Base-by-base conservation (phyloP, 2,888 invertebrate species). In the Desoria tigrina region DNA sequence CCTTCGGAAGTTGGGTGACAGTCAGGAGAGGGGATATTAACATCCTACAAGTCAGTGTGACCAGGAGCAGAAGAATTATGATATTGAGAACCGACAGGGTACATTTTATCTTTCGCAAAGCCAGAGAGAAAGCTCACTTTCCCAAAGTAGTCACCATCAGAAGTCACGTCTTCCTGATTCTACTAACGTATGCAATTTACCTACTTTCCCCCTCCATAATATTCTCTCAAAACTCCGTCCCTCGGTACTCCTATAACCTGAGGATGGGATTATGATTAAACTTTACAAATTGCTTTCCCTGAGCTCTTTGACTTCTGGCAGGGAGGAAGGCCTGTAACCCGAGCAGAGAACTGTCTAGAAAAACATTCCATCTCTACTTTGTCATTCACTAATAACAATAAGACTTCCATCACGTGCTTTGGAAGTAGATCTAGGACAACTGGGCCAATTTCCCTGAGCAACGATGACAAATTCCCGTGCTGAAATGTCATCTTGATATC, bases 211-310 rank as follows among this genome's bases (percentile, higher is more conserved):
- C 3, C n/a, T 27, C 18, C 11, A 18, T 18, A 26, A 26, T 55
- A 7, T 9, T 27, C 16, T 32, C 37, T 4, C n/a, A n/a, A n/a
- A 16, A 28, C 27, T 18, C n/a, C n/a, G 45, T 55, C 16, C 49
- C 51, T 26, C 4, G 26, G 4, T 23, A 21, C 26, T 23, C 14
- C 16, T 51, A 32, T n/a, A 55, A 55, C 55, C 28, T 55, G 32
- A 57, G 57, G 26, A 57, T 57, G 42, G 39, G 57, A 57, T 42
- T 57, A 57, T 57, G 42, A 57, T 57, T 37, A 57, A 57, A 57
- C 21, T 57, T 57, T 42, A 57, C 26, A 57, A 57, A 39, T 57
- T 39, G 42, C 42, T 57, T 55, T 28, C 39, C 23, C 27, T 24
- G 42, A 57, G 57, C 42, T 32, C 32, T 32, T 32, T 32, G 32